phyloP scores from a whole-genome alignment of 2,113 vertebrate species.

The Conger conger region DNA sequence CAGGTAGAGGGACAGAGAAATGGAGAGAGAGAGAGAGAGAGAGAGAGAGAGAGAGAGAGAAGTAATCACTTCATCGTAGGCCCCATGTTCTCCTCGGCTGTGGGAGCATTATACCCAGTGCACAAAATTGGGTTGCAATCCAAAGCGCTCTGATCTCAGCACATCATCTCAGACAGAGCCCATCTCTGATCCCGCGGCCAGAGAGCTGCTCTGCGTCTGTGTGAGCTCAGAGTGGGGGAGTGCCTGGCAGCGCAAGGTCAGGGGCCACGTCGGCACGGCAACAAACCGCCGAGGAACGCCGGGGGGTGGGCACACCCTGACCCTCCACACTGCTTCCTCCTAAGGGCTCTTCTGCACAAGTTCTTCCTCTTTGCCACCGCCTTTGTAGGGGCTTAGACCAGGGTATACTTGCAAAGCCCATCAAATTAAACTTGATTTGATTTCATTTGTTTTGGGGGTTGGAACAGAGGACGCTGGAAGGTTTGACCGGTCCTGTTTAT shows the following conservation, averaged over 20 bases:
- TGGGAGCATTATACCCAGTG: slow-evolving; percentile 21
- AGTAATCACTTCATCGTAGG: slow-evolving; percentile 21
- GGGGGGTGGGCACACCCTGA: neutral
- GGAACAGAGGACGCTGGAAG: neutral
- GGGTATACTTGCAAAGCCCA: too few species aligned
- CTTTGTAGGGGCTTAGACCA: too few species aligned
- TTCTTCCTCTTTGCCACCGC: too few species aligned
- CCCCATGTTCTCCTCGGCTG: neutral
- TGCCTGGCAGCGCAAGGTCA: too few species aligned
- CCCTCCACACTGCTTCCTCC: neutral
- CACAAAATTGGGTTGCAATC: slow-evolving; percentile 30
- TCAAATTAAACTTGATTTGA: too few species aligned
- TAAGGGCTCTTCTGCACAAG: too few species aligned
- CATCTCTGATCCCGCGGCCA: too few species aligned
- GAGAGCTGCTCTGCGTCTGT: neutral
- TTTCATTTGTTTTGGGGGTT: neutral
- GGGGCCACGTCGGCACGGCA: neutral
- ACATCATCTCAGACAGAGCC: neutral
- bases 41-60: neutral
- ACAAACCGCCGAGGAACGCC: neutral
- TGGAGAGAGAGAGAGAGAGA: too few species aligned
- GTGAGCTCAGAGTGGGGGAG: too few species aligned
- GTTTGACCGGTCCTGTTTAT: neutral
- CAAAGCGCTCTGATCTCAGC: neutral
- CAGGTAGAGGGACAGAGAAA: too few species aligned